Evolutionary conservation across 2,888 invertebrate species (phyloP), one percentile per base, ranked within the genome.

Genomic region (Drosophila paranaensis): DNA sequence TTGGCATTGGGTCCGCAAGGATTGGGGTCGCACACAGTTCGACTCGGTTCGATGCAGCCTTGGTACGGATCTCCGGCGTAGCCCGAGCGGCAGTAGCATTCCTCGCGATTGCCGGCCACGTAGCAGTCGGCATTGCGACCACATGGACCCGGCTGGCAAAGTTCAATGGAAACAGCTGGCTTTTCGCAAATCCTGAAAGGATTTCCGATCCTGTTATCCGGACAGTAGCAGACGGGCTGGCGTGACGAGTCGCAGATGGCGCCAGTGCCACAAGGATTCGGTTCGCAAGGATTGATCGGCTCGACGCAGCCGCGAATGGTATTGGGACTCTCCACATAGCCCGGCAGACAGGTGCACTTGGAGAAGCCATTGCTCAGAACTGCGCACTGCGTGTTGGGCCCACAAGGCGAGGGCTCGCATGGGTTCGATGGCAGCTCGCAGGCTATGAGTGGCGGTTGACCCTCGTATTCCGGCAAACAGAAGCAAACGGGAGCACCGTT

Each of bases 401-500:
- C 97, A 91, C 97, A 98, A 0, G 97, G 96, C 14, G 97, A 97
- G 37, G 97, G 96, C 82, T 96, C 95, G 89, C 97, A 97, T 6
- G 97, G 97, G 90, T 96, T 96, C 69, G 94, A 94, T 25, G 96
- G 96, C 70, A 97, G 91, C 78, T 94, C 94, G 83, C 97, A 97
- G 2, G 95, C 94, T 56, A 94, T 93, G 55, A 94, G 92, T 30
- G 97, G 97, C 58, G 97, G 97, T 90, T 95, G 95, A 72, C 97
- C 97, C 93, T 97, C 97, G 90, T 95, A 97, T 91, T 97, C 97
- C 10, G 97, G 96, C 74, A 97, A 93, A 91, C 97, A 98, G 95
- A 97, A 97, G 91, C 98, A 98, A 45, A 95, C 95, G 27, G 97
- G 96, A 80, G 95, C 94, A 45, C 95, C 95, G 48, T 95, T 94